These are phyloP conservation scores for Cryptocheilus praepositus DNA, from an alignment of 2,888 invertebrate genomes.

Conservation along the genomic window DNA sequence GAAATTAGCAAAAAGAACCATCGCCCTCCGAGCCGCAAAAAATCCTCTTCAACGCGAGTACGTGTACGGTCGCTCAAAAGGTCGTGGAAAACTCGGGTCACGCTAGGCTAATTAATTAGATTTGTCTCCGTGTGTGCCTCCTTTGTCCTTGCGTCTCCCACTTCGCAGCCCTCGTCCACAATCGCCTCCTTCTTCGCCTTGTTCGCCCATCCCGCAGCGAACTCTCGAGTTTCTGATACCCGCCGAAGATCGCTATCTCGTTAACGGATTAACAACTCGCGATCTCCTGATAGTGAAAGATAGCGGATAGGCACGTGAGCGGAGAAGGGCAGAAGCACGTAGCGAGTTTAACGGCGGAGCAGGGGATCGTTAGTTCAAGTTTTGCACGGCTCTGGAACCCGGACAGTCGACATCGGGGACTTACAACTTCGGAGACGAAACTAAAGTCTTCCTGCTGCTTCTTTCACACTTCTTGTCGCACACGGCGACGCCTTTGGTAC, in stretches of 20 bases:
- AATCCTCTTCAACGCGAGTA: background rate
- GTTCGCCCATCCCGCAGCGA: background rate
- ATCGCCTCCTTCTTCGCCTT: too few relatives aligned
- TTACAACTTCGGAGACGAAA: background rate
- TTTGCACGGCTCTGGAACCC: too few relatives aligned
- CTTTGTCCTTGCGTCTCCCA: background rate
- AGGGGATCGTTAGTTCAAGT: background rate
- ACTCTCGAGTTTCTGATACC: conserved; percentile 12
- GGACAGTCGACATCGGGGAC: too few relatives aligned
- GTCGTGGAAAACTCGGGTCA: conserved; percentile 31
- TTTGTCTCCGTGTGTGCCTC: conserved; percentile 27
- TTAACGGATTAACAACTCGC: conserved; percentile 29
- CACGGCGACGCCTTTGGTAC: too few relatives aligned
- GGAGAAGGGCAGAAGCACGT: background rate
- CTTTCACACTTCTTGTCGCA: too few relatives aligned
- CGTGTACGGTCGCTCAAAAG: too few relatives aligned
- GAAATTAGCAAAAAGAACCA: too few relatives aligned
- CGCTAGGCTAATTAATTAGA: conserved; percentile 42
- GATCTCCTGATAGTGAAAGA: background rate
- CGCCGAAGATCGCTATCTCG: conserved; percentile 31
- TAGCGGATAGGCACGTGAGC: background rate
- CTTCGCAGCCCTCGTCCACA: too few relatives aligned
- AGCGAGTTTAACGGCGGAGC: background rate
- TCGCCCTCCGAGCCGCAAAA: background rate
- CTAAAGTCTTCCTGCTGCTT: too few relatives aligned